Evolutionary conservation across 2,888 invertebrate species (phyloP).

Genomic region (Cryptocheilus praepositus): DNA sequence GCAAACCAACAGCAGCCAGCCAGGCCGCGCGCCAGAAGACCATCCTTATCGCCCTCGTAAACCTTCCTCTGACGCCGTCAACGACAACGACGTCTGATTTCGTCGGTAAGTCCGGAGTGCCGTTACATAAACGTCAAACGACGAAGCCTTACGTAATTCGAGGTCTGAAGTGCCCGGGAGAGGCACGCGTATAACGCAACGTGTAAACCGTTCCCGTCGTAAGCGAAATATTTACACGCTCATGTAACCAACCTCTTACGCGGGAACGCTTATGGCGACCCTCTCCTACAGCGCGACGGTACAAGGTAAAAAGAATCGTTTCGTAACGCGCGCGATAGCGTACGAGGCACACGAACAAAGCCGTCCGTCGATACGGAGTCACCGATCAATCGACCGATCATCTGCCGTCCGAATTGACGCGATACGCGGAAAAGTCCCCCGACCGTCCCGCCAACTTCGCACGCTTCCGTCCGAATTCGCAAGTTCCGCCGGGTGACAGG

Average conservation of each 20-base stretch:
- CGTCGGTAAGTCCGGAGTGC: conserved; percentile 50
- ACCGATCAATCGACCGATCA: conserved; percentile 20
- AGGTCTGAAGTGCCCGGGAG: conserved; percentile 51
- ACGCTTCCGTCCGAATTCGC: too few relatives aligned
- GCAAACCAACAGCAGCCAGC: too few relatives aligned
- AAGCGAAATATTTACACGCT: conserved; percentile 69
- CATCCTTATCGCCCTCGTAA: not conserved
- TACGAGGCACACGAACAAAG: conserved; percentile 4
- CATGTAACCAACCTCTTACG: conserved; percentile 63
- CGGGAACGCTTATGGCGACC: conserved; percentile 55
- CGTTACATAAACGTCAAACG: conserved; percentile 61
- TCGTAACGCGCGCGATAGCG: conserved; percentile 49
- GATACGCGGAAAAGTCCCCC: too few relatives aligned
- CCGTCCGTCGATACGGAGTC: conserved; percentile 54
- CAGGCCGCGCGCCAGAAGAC: too few relatives aligned
- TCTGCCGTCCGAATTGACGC: too few relatives aligned
- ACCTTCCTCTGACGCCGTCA: not conserved
- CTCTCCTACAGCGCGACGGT: conserved; percentile 45
- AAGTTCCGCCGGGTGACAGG: too few relatives aligned
- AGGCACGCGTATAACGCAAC: conserved; percentile 49
- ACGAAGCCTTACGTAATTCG: conserved; percentile 57
- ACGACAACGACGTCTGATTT: conserved; percentile 39
- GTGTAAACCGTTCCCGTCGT: conserved; percentile 56
- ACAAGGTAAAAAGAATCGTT: conserved; percentile 61
- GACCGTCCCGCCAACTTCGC: too few relatives aligned